These are phyloP conservation scores for Oithona nana DNA, from an alignment of 2,888 invertebrate genomes.

Conservation along the genomic window DNA sequence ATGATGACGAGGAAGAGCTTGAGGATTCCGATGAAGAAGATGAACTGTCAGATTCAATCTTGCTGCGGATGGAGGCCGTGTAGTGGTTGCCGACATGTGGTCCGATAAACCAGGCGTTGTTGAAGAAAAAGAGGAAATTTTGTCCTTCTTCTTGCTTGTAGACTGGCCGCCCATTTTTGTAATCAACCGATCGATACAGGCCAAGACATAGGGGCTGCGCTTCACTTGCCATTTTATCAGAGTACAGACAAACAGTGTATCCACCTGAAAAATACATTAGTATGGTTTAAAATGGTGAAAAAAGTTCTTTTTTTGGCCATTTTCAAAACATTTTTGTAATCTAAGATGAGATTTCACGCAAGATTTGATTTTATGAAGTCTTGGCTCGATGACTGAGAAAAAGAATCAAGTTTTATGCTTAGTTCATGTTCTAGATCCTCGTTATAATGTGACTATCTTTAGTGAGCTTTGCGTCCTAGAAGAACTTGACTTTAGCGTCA, in stretches of 20 bases:
- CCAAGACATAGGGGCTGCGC: slow-evolving; percentile 2
- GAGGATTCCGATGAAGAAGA: background rate
- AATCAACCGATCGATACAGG: background rate
- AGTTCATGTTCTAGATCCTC: no score
- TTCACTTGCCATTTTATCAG: background rate
- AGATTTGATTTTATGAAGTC: no score
- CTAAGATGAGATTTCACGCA: no score
- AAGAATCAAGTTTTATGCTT: no score
- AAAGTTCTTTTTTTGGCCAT: background rate
- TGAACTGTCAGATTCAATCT: background rate
- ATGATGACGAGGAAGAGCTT: background rate
- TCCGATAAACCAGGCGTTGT: background rate
- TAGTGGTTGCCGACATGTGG: background rate
- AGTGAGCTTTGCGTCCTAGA: no score
- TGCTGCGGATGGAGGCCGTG: background rate
- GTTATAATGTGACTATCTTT: no score
- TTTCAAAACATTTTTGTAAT: no score
- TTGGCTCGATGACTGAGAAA: no score
- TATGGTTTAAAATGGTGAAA: background rate
- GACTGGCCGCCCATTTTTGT: background rate
- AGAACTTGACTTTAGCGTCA: no score
- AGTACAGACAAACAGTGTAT: background rate
- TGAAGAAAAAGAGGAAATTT: background rate
- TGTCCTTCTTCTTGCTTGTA: slow-evolving; percentile 9
- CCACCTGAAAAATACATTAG: slow-evolving; percentile 7